These are phyloP conservation scores for Shargacucullia verbasci DNA, from an alignment of 2,888 invertebrate species.

Conservation along the genomic window DNA sequence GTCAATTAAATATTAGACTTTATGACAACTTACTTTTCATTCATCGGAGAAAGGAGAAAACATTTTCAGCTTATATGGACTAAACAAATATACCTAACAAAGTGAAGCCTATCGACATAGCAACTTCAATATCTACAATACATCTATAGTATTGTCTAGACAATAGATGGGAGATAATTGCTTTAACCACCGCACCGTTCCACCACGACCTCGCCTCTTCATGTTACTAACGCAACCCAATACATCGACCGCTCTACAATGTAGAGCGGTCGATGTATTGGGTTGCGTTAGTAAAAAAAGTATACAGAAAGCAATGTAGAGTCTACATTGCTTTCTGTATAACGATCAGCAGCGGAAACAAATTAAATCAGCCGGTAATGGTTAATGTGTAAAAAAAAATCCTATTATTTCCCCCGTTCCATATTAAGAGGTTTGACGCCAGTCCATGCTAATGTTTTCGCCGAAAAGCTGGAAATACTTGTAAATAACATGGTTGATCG, in stretches of 20 bases:
- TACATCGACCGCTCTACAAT: constrained; percentile 36
- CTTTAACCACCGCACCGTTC: constrained; percentile 62
- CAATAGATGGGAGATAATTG: constrained; percentile 67
- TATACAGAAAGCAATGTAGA: no score
- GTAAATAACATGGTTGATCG: constrained; percentile 36
- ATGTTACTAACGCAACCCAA: constrained; percentile 42
- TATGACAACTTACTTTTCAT: no score
- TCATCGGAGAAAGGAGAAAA: background rate
- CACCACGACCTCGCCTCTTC: constrained; percentile 37
- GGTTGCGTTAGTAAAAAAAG: no score
- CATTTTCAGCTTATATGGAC: background rate
- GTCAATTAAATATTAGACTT: no score
- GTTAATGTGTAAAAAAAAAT: constrained; percentile 11
- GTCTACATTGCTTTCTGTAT: constrained; percentile 53
- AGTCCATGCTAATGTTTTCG: constrained; percentile 29
- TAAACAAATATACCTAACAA: background rate
- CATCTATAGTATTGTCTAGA: constrained; percentile 59
- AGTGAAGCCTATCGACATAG: constrained; percentile 19
- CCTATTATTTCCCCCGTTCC: background rate
- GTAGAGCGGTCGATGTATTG: no score
- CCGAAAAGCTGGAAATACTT: constrained; percentile 21
- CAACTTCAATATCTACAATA: constrained; percentile 20
- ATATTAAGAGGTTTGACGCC: constrained; percentile 25
- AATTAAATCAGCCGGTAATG: constrained; percentile 29
- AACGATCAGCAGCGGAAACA: constrained; percentile 2